Evolutionary conservation across 1,140 invertebrate genomes (phyloP), one percentile per base, ranked within the genome.

Genomic region (Cyclina sinensis): DNA sequence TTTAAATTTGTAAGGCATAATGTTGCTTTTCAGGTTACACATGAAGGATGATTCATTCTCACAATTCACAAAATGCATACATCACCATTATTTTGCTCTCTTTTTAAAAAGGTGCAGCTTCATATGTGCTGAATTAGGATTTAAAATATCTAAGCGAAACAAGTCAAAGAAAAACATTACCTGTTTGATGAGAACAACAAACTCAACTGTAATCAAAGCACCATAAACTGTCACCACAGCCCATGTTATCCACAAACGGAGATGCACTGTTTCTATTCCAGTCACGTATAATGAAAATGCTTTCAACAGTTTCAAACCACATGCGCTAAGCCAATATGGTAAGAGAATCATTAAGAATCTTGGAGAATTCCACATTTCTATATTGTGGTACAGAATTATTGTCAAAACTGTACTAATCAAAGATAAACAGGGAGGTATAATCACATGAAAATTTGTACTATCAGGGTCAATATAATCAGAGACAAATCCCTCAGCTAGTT

Each of bases 351-450:
- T 74, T 1, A 95, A 90, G 81, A 94, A 94, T 89, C 90, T 90
- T 24, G 94, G 94, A 0, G 94, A 94, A 86, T 95, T 95, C 94
- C 93, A 95, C 89, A 94, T 92, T 88, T 95, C 94, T 48, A 95
- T 92, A 89, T 94, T 95, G 83, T 95, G 94, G 79, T 94, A 95
- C 62, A 92, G 93, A 9, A 93, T 82, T 32, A 95, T 92, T 16
- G 91, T 92, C 9, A 93, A 62, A 12, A 94, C 57, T 16, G 93
- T 87, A 21, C 91, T 92, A 24, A 93, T 18, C n/a, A 93, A 84
- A 18, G 91, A 88, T 16, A 93, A 74, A 74, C 90, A 92, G 21
- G 93, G 93, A 16, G 94, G 94, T 9, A 95, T 78, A 79, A 93
- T 93, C 12, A 93, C 90, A 88, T 95, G 94, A 51, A 92, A 92